Percentiles rank a stretch among this genome's conserved stretches.
Evolutionary conservation across 2,113 vertebrate species (phyloP).

Genomic region (Odontesthes bonariensis): DNA sequence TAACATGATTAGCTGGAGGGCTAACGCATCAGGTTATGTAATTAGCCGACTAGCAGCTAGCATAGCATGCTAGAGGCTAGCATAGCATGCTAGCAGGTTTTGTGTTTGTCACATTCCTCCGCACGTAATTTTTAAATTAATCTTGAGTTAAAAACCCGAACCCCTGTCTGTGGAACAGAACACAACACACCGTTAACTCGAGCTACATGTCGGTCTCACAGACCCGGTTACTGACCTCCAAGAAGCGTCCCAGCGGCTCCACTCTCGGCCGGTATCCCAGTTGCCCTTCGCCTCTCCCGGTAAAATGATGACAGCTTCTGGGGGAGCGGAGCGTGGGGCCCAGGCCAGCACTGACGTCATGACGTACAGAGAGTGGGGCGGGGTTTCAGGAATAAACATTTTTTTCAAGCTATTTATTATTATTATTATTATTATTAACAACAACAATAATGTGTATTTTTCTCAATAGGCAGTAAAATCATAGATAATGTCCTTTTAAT

Average conservation of each 20-base stretch:
- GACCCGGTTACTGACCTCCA: slow-evolving; percentile 52
- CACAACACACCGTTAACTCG: accelerated
- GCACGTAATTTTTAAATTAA: background rate
- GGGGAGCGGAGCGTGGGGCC: slow-evolving; percentile 11
- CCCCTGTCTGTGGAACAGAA: accelerated
- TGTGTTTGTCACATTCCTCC: slow-evolving; percentile 6
- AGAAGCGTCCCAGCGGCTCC: slow-evolving; percentile 21
- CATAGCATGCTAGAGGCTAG: slow-evolving; percentile 59
- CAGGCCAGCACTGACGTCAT: slow-evolving; percentile 60
- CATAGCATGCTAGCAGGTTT: slow-evolving; percentile 43
- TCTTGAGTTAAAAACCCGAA: background rate
- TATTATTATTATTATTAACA: too few relatives aligned
- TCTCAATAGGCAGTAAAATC: too few relatives aligned
- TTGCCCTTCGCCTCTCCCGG: slow-evolving; percentile 74
- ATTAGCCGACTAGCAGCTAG: slow-evolving; percentile 67
- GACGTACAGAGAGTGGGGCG: background rate
- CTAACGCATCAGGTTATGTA: slow-evolving; percentile 30
- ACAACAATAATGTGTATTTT: too few relatives aligned
- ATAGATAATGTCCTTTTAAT: too few relatives aligned
- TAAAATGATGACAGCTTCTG: slow-evolving; percentile 62
- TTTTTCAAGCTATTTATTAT: background rate
- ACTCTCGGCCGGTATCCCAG: slow-evolving; percentile 45
- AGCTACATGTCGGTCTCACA: accelerated
- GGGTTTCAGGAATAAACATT: background rate
- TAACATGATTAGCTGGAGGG: background rate